Base-by-base conservation (phyloP, 2,797 vertebrate species). In the Halcyon badia region DNA sequence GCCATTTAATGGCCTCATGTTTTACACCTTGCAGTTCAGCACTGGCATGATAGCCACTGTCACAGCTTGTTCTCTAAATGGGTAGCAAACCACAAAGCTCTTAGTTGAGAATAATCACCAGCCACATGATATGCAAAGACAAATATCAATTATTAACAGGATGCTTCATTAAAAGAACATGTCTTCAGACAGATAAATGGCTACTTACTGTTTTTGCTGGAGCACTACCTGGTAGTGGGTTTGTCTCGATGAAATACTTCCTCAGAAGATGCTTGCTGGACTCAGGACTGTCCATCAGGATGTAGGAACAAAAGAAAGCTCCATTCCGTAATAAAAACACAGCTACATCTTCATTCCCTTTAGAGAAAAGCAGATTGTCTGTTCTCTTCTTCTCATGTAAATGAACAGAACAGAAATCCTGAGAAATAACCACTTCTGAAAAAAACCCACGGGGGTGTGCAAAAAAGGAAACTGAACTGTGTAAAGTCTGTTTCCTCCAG, bases 221-320 rank as follows among this genome's bases (percentile, higher is more conserved):
- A 52, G 92, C 87, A 72, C 92, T 89, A 90, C 95, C 85, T 83
- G 97, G 77, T 28, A 79, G 51, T 16, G 95, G 91, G 11, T 88
- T 69, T 0, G 96, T 93, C 92, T 99, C 98, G 18, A 98, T 86
- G 60, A 99, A 98, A 61, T 98, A 98, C 79, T 98, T 98, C 81
- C 98, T 97, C 89, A 99, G 99, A 35, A 99, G 98, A 66, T 96
- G 98, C 68, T 98, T 98, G 98, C 99, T 99, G 95, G 99, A 98
- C 66, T 98, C 98, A 3, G 99, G 98, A 60, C 99, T 99, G 97
- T 99, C 99, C 98, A 99, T 98, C 44, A 99, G 96, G 21, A 99
- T 98, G 98, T 99, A 99, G 2, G 99, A 99, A 65, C 99, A 99
- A 94, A 99, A 99, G 46, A 98, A 98, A 19, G 99, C 99, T 48